Base-by-base conservation (phyloP, 2,888 invertebrate genomes). In the Ecliptopera silaceata region DNA sequence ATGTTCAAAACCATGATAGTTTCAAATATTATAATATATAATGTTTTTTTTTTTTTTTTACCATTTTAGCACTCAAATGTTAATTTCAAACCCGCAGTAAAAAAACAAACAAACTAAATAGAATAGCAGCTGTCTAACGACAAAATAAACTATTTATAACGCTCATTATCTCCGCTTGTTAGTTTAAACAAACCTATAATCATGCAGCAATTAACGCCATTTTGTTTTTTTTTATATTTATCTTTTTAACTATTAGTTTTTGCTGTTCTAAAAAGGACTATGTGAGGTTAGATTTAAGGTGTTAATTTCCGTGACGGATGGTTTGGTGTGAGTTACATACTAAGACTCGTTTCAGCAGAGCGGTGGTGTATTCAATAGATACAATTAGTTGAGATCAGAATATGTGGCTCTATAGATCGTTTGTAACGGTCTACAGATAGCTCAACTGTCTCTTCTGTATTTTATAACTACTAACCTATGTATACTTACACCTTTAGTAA, bases 151-250 rank as follows among this genome's bases (percentile, higher is more conserved):
- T 86, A 88, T 90, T 89, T 89, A 89, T 88, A 83, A 84, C 82
- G 76, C 71, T 84, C 84, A 87, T 88, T 84, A 82, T 83, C 77
- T 74, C 70, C 82, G 86, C 88, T 86, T 84, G 88, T 88, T 89
- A 88, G 88, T 84, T 84, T 86, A 83, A 70, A 74, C 78, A 78
- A 83, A 87, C 88, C 88, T 84, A 78, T 86, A 88, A 91, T 91
- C 88, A 88, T 88, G 82, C 80, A 75, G 79, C 84, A 89, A 91
- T 90, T 89, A 89, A 84, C 89, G 90, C 91, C 87, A 90, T 89
- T 90, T 85, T 81, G 18, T 45, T 59, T 59, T 59, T 62, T 66
- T 63, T 66, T 57, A 46, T 47, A 50, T 49, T 20, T 48, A 26
- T 54, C 55, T 47, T 60, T 54, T 50, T 58, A 58, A 59, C 49